Evolutionary conservation across 2,113 vertebrate species (phyloP), one percentile per base, ranked within the genome.

Genomic region (Thunnus maccoyii): DNA sequence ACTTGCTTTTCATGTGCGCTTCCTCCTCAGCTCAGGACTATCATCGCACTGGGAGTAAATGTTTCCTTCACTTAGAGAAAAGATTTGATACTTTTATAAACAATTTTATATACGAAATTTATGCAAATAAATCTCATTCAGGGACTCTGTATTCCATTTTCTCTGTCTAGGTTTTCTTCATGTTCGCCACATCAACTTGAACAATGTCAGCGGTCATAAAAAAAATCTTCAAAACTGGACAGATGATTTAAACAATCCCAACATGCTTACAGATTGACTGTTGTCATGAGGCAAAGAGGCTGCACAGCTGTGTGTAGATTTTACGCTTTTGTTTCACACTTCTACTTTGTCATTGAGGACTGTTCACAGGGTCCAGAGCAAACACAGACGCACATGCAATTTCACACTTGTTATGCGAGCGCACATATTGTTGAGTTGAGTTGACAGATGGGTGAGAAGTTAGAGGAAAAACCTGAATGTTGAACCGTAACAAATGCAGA

Each of bases 71-170:
- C 57, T 78, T 44, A 13, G 5, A 47, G 52, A 48, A 65, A 51
- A n/a, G 3, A 69, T 72, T 60, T 47, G 10, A 5, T 48, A 32
- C n/a, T 15, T 74, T 62, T 78, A 51, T 54, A 74, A n/a, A 77
- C 70, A 11, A 22, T 27, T 25, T 48, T 46, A 12, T 20, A 18
- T 47, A 27, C 4, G 2, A 76, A 46, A 44, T 54, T 47, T 16
- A 27, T 12, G 13, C 13, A 10, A 70, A 58, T 60, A 27, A 52
- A 13, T 54, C n/a, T 20, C 15, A 61, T 17, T 14, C 36, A 20
- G 15, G 8, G 25, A 69, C 18, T 11, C 27, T 13, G 9, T 41
- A 17, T 61, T 64, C 32, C 47, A 50, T 58, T 70, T 70, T 50
- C 41, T 71, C 16, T 36, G 78, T 62, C 50, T 8, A 58, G 12